Evolutionary conservation across 2,113 vertebrate species (phyloP).

Genomic region (Hippolais icterina): DNA sequence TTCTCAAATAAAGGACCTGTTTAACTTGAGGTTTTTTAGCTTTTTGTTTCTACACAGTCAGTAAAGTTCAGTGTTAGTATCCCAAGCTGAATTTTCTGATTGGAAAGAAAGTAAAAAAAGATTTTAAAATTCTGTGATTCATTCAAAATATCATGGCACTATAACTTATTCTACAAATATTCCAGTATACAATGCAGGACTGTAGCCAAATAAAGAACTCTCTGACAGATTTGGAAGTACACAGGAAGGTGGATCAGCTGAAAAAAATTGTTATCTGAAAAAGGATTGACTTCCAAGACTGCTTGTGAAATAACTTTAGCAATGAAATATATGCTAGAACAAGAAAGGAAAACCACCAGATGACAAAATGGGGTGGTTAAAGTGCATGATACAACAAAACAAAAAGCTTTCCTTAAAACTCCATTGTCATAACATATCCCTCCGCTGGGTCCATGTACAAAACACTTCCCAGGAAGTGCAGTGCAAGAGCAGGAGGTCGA

Average conservation of each 20-base stretch:
- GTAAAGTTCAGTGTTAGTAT: background rate
- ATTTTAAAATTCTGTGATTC: background rate
- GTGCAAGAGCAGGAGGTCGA: conserved; percentile 5
- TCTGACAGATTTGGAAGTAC: background rate
- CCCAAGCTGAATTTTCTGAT: background rate
- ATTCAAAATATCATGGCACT: background rate
- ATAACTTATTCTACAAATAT: background rate
- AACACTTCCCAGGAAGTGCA: conserved; percentile 54
- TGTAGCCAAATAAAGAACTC: background rate
- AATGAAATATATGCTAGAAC: conserved; percentile 27
- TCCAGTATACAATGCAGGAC: background rate
- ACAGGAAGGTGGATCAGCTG: background rate
- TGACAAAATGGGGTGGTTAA: conserved; percentile 48
- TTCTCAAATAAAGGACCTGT: background rate
- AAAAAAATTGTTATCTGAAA: conserved; percentile 43
- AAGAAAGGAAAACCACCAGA: conserved; percentile 38
- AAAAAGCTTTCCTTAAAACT: conserved; percentile 53
- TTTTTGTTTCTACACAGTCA: background rate
- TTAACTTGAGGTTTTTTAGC: background rate
- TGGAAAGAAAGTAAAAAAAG: background rate
- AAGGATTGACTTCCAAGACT: conserved; percentile 24
- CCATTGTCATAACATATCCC: conserved; percentile 52
- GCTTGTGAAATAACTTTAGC: conserved; percentile 33
- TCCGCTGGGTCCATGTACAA: background rate
- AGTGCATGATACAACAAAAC: conserved; percentile 34